Percentiles rank a stretch among this genome's conserved stretches.
These are phyloP conservation scores for Stratiolaelaps scimitus DNA, from an alignment of 1,140 invertebrate species.

Conservation along the genomic window DNA sequence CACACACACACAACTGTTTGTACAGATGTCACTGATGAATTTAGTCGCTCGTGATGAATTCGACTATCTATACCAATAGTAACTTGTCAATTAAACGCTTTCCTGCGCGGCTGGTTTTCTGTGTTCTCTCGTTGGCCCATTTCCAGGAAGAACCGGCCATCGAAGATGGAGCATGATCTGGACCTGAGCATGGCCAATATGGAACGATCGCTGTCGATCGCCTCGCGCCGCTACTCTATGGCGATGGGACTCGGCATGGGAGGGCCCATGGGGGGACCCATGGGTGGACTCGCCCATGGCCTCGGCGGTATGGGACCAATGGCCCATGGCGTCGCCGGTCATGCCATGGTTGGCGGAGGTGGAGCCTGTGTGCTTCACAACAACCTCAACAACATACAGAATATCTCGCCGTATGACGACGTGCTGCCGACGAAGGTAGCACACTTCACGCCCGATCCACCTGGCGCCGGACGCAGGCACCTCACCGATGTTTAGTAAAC, in stretches of 20 bases:
- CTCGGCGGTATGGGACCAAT: slow-evolving; percentile 6
- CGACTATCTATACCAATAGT: no score
- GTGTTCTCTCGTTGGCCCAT: no score
- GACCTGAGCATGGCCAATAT: slow-evolving; percentile 16
- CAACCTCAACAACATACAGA: slow-evolving; percentile 10
- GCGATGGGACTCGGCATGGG: slow-evolving; percentile 24
- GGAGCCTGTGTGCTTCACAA: slow-evolving; percentile 20
- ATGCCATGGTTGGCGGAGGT: not conserved
- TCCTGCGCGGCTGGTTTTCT: no score
- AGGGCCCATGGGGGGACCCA: not conserved
- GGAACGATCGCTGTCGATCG: slow-evolving; percentile 21
- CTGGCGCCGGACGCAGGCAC: not conserved
- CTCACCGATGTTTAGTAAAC: slow-evolving; percentile 9
- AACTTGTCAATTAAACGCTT: no score
- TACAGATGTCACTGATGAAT: no score
- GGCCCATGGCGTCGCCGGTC: not conserved
- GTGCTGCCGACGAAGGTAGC: slow-evolving; percentile 19
- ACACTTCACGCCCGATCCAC: slow-evolving; percentile 5
- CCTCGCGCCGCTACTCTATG: slow-evolving; percentile 24
- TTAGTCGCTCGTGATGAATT: no score
- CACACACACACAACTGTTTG: no score
- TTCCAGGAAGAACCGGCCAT: slow-evolving; percentile 12
- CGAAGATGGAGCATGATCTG: slow-evolving; percentile 29
- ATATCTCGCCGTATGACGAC: slow-evolving; percentile 6
- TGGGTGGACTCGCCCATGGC: no score